These are phyloP conservation scores for Chelmon rostratus DNA, from an alignment of 2,797 vertebrate genomes.

Conservation along the genomic window DNA sequence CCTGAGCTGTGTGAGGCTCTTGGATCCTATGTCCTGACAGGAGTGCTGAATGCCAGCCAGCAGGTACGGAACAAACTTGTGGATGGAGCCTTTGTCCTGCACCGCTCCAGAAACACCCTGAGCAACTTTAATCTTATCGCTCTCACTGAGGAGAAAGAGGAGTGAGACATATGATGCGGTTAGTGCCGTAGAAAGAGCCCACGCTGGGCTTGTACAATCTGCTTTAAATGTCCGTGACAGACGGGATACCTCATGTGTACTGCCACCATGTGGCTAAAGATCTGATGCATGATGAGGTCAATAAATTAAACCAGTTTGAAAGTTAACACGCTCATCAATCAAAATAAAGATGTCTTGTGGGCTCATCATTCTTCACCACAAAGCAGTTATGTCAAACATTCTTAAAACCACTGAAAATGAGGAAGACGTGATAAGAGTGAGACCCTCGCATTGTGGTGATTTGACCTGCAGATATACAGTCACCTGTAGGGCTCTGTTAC, in stretches of 20 bases:
- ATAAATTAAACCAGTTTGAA: neutral
- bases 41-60: conserved; percentile 97
- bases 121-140: conserved; percentile 98
- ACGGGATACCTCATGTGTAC: neutral
- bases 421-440: conserved; percentile 36
- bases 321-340: too few relatives aligned
- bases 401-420: conserved; percentile 44
- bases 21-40: conserved; percentile 97
- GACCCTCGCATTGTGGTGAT: too few relatives aligned
- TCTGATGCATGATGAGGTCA: neutral
- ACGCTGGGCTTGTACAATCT: neutral
- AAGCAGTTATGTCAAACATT: neutral
- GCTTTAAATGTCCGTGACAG: neutral
- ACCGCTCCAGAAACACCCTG: conserved; percentile 98
- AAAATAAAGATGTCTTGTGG: conserved; percentile 2
- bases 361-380: conserved; percentile 23
- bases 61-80: conserved; percentile 97
- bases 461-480: neutral
- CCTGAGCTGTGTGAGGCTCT: conserved; percentile 97
- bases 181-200: neutral
- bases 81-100: conserved; percentile 98
- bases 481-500: neutral
- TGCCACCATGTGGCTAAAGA: conserved; percentile 3
- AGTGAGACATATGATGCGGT: neutral
- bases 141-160: conserved; percentile 85